phyloP scores from a whole-genome alignment of 35 echinoderm and acorn worm genomes.

The Lytechinus pictus region DNA sequence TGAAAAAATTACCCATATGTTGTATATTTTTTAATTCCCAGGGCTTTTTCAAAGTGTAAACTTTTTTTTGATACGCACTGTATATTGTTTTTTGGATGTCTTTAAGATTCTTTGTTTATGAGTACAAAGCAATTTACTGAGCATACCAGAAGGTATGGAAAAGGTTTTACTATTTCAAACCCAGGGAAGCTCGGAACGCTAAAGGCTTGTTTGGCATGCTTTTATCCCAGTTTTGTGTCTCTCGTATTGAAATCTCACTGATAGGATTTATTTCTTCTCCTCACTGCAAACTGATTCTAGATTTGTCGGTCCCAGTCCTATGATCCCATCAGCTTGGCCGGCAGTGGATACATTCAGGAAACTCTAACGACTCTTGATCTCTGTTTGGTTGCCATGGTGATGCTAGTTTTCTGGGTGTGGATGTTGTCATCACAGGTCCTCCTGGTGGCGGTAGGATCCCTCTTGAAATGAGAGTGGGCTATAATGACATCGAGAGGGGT shows the following conservation, averaged over 20 bases:
- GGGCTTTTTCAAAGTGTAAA: no score
- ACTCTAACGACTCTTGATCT: background rate
- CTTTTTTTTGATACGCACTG: no score
- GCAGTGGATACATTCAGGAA: conserved; percentile 23
- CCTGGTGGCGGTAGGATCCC: background rate
- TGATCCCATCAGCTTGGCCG: background rate
- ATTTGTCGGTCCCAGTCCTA: background rate
- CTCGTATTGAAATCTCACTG: background rate
- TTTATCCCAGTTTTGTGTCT: background rate
- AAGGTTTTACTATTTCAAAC: background rate
- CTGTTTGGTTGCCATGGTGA: conserved; percentile 3
- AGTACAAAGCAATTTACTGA: background rate
- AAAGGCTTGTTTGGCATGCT: background rate
- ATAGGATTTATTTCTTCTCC: background rate
- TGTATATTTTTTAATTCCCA: no score
- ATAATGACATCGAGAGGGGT: conserved; percentile 12
- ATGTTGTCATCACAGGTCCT: conserved; percentile 38
- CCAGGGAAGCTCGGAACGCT: background rate
- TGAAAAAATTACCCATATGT: no score
- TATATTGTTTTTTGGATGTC: background rate
- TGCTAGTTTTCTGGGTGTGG: conserved; percentile 28
- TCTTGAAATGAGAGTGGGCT: conserved; percentile 20
- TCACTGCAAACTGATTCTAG: background rate
- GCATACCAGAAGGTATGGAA: background rate
- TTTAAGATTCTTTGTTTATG: background rate